phyloP scores from a whole-genome alignment of 2,113 vertebrate species.

The Chloebia gouldiae region DNA sequence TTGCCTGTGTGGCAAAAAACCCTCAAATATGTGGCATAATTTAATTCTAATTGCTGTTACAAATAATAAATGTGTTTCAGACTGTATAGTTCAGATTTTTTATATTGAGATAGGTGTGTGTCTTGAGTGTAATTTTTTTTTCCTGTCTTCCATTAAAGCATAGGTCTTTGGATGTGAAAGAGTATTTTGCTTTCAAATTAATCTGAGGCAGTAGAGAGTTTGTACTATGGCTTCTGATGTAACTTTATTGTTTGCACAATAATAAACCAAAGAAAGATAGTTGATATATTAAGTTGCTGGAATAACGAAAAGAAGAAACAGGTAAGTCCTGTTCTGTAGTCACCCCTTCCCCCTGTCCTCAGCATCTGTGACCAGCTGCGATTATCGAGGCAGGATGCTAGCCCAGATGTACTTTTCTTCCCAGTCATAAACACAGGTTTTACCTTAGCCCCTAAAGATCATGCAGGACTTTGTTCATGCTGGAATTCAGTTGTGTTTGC shows the following conservation, averaged over 20 bases:
- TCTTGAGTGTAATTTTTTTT: not conserved
- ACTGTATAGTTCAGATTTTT: not conserved
- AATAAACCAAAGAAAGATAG: not conserved
- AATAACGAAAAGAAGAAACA: not conserved
- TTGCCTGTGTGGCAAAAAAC: not conserved
- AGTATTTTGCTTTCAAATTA: not conserved
- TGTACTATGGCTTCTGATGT: not conserved
- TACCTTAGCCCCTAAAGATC: not conserved
- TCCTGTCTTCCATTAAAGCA: not conserved
- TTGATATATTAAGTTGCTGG: not conserved
- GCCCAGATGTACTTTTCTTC: not conserved
- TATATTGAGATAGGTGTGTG: not conserved
- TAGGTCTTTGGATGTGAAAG: not conserved
- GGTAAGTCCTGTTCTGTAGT: not conserved
- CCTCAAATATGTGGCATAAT: not conserved
- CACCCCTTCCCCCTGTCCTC: not conserved
- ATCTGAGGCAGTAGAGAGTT: not conserved
- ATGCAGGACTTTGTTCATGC: not conserved
- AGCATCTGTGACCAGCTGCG: not conserved
- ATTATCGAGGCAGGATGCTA: not conserved
- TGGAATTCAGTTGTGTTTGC: not conserved
- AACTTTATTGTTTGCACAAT: not conserved
- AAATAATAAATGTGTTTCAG: not conserved
- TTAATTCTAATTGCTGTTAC: not conserved
- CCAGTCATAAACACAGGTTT: not conserved